Base-by-base conservation (phyloP, 2,888 invertebrate genomes). In the Mythimna pallens region DNA sequence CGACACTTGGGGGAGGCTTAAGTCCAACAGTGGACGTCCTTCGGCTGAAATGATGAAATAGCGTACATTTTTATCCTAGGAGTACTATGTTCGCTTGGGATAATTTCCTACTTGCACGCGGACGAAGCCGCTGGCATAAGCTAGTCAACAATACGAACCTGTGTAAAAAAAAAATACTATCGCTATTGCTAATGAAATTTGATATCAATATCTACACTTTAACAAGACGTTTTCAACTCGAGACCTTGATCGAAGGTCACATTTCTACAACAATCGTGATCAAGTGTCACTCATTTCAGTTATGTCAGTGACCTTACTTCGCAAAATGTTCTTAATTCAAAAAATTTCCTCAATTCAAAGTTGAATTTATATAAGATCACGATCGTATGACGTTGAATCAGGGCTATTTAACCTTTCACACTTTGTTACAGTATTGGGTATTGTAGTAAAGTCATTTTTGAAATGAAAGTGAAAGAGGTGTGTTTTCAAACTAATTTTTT, bases 271-370 rank as follows among this genome's bases (percentile, higher is more conserved):
- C 50, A 79, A 54, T 71, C 75, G 64, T 58, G 69, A 71, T 67
- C 62, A 34, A 20, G n/a, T 63, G 50, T 64, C 71, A 82, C 70
- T 76, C 62, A 80, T 73, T 73, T 78, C 73, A 78, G 70, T 82
- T 76, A 78, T 76, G 84, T 80, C 82, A 80, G n/a, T 82, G 82
- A 80, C 82, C 86, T 72, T 47, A 65, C 63, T 68, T 70, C 67
- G 58, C 34, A 57, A 58, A 55, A 76, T 73, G 69, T 80, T 72
- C 84, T 72, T 65, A 68, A 76, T 75, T 75, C 65, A 34, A 82
- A 76, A 74, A 57, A 10, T 43, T 34, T 73, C 69, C 59, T 80
- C 67, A 62, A 70, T 65, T 67, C 73, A 58, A 73, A 82, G 36
- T 83, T 70, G 34, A 84, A 73, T 78, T 82, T 73, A 76, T 79